Conservation (phyloP, 2,113 vertebrate species). For the Tinamus guttatus region DNA sequence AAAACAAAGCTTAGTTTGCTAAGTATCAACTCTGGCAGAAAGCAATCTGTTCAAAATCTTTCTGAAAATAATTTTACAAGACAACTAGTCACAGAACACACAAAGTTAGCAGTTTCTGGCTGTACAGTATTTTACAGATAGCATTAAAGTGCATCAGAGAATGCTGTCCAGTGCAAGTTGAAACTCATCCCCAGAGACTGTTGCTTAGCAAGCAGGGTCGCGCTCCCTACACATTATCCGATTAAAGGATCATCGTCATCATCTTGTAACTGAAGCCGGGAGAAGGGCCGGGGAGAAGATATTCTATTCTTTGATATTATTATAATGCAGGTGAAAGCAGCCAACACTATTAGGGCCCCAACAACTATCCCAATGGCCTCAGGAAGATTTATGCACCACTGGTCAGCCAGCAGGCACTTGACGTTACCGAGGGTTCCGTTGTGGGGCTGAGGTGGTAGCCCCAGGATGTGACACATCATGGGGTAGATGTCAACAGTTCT, state of each 20-base stretch:
- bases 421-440: conserved; percentile 85
- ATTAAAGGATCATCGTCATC: conserved; percentile 87
- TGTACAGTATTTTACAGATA: conserved; percentile 34
- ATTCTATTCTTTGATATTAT: conserved; percentile 74
- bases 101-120: background rate
- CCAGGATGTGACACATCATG: conserved; percentile 92
- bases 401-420: conserved; percentile 83
- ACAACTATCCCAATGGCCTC: conserved; percentile 84
- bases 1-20: conserved; percentile 33
- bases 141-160: conserved; percentile 36
- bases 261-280: conserved; percentile 84
- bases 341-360: conserved; percentile 83
- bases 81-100: background rate
- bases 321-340: conserved; percentile 82
- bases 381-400: conserved; percentile 80
- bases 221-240: conserved; percentile 36
- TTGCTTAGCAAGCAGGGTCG: accelerated
- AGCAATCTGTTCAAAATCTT: background rate
- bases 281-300: conserved; percentile 70
- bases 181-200: background rate
- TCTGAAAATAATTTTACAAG: background rate
- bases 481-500: conserved; percentile 93
- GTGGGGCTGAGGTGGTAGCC: conserved; percentile 82
- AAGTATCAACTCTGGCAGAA: background rate
- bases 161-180: conserved; percentile 20